These are phyloP conservation scores for Furnarius figulus DNA, from an alignment of 2,113 vertebrate species.

Conservation along the genomic window DNA sequence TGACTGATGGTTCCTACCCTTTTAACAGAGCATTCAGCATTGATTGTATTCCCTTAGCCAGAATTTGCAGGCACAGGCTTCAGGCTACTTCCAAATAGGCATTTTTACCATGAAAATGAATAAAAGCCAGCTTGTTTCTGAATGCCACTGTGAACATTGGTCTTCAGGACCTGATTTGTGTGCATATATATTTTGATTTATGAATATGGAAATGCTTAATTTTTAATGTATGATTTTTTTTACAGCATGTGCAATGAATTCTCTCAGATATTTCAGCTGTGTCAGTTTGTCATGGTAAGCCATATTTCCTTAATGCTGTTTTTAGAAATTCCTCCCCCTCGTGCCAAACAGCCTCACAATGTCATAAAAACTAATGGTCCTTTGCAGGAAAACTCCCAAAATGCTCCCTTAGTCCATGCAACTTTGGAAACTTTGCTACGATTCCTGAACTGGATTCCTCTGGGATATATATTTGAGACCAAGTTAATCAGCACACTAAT, in stretches of 20 bases:
- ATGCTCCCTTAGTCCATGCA: slow-evolving; percentile 96
- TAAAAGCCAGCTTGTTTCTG: not conserved
- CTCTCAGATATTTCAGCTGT: slow-evolving; percentile 98
- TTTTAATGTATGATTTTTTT: not conserved
- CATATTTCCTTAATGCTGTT: not conserved
- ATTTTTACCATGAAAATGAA: not conserved
- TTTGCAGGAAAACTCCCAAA: slow-evolving; percentile 95
- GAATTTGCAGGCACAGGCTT: not conserved
- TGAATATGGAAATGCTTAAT: not conserved
- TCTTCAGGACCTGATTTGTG: not conserved
- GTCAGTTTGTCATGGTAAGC: slow-evolving; percentile 98
- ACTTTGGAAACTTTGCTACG: slow-evolving; percentile 95
- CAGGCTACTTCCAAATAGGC: not conserved
- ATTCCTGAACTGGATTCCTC: slow-evolving; percentile 99
- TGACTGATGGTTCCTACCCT: not conserved
- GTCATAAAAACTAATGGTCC: not conserved
- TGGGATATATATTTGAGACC: slow-evolving; percentile 99
- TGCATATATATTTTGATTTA: not conserved
- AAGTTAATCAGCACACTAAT: slow-evolving; percentile 99
- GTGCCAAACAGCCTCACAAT: not conserved
- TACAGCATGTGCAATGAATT: slow-evolving; percentile 99
- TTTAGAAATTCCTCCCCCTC: not conserved
- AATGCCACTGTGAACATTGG: accelerated
- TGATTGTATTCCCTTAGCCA: not conserved
- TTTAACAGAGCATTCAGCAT: not conserved